These are phyloP conservation scores for Hystrix brachyura DNA, from an alignment of 2,113 vertebrate genomes.

Conservation along the genomic window DNA sequence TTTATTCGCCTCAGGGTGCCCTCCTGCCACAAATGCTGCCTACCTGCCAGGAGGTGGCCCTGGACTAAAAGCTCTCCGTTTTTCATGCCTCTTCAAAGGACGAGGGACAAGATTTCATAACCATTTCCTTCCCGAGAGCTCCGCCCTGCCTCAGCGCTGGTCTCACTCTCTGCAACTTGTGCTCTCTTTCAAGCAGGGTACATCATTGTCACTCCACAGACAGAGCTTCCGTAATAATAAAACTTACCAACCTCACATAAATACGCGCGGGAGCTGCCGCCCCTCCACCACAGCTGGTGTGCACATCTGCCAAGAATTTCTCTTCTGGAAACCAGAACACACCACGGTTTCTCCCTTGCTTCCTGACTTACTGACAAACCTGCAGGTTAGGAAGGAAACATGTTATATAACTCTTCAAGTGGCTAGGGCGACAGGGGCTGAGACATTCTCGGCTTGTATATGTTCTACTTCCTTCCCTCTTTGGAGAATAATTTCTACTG, in stretches of 20 bases:
- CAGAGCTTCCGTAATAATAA: not conserved
- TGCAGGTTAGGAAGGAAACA: slow-evolving; percentile 37
- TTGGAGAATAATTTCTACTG: not conserved
- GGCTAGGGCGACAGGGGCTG: not conserved
- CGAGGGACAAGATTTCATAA: not conserved
- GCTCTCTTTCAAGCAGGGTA: not conserved
- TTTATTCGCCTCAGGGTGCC: not conserved
- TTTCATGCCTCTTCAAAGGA: not conserved
- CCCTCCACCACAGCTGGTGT: slow-evolving; percentile 38
- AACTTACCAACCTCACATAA: slow-evolving; percentile 27
- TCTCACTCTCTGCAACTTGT: not conserved
- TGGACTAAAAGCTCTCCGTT: not conserved
- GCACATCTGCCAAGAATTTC: slow-evolving; percentile 63
- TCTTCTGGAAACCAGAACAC: slow-evolving; percentile 54
- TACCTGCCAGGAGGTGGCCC: not conserved
- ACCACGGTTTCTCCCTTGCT: not conserved
- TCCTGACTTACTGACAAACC: slow-evolving; percentile 13
- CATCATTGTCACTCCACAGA: not conserved
- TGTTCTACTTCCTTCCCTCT: slow-evolving; percentile 14
- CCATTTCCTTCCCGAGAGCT: not conserved
- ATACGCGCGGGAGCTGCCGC: not conserved
- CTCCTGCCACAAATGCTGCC: not conserved
- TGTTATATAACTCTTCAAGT: not conserved
- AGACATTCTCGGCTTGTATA: not conserved
- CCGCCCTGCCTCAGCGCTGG: not conserved